Base-by-base conservation (phyloP, 2,797 vertebrate genomes). In the Chromobotia macracanthus region DNA sequence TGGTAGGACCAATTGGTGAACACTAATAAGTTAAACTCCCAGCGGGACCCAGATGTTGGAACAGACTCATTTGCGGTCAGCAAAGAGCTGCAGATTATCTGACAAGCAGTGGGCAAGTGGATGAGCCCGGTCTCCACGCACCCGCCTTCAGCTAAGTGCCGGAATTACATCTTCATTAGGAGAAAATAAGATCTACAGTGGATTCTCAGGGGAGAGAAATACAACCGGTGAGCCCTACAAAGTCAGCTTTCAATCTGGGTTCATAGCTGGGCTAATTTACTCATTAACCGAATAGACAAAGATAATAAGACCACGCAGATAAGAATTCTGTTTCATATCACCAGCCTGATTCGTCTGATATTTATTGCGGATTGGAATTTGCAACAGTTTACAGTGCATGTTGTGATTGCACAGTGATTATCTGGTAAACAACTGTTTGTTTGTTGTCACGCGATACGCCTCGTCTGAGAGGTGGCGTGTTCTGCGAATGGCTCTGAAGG, bases 111-210 rank as follows among this genome's bases (percentile, higher is more conserved):
- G 13, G 28, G 25, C 31, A 70, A 46, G 69, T 38, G 55, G 55
- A 68, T 69, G 70, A 67, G 70, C 61, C 70, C 16, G 28, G 53
- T 74, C 79, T 75, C 71, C 55, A 50, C 15, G 41, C 63, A 58
- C 70, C 68, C 67, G 58, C 61, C 58, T 13, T 65, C 58, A 65
- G 72, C 53, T 63, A 64, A 72, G 44, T 50, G n/a, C 73, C 75
- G 80, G 15, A 56, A 78, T 77, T 79, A 31, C 38, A 63, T 72
- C 77, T 82, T 86, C 82, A 85, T 83, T 82, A 80, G 69, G 16
- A 53, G 70, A 78, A 82, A 76, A 63, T 58, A 77, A 77, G 56
- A 83, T 77, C 68, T 79, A 72, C 50, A 65, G 56, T 66, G 16
- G 64, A 72, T 53, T 70, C 64, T 51, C 56, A 0, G 11, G 68